These are phyloP conservation scores for Plagodis dolabraria DNA, from an alignment of 2,888 invertebrate species.

Conservation along the genomic window DNA sequence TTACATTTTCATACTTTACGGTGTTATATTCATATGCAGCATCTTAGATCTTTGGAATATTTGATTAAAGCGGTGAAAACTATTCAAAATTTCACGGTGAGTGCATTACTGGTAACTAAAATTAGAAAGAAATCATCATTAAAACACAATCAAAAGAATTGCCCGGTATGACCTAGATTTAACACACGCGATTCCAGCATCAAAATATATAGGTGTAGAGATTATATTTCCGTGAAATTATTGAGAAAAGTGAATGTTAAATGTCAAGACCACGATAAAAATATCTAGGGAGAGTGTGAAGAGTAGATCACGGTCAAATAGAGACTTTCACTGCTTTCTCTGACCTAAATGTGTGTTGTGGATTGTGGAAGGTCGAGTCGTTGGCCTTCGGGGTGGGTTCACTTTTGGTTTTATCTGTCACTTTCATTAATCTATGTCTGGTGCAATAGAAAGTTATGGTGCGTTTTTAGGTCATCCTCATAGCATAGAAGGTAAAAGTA, in stretches of 20 bases:
- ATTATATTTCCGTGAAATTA: conserved; percentile 25
- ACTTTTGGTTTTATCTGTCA: conserved; percentile 77
- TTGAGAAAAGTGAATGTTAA: conserved; percentile 55
- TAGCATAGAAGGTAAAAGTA: conserved; percentile 50
- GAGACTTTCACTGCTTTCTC: conserved; percentile 79
- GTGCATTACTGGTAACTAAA: conserved; percentile 14
- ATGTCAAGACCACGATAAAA: conserved; percentile 64
- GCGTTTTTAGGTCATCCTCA: conserved; percentile 49
- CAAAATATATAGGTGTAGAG: conserved; percentile 40
- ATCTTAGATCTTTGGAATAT: conserved; percentile 15
- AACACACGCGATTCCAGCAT: conserved; percentile 35
- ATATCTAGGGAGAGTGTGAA: conserved; percentile 67
- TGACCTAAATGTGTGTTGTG: conserved; percentile 70
- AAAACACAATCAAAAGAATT: conserved; percentile 53
- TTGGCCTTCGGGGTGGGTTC: conserved; percentile 70
- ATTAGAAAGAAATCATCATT: conserved; percentile 54
- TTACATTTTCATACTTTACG: too few relatives aligned
- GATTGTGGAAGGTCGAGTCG: conserved; percentile 73
- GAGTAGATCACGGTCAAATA: conserved; percentile 75
- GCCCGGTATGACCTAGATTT: conserved; percentile 46
- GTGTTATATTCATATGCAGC: conserved; percentile 2
- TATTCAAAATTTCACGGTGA: conserved; percentile 13
- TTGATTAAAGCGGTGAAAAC: conserved; percentile 14
- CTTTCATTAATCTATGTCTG: conserved; percentile 66
- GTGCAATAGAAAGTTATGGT: conserved; percentile 65